Evolutionary conservation across 2,113 vertebrate genomes (phyloP).

Genomic region (Lethenteron camtschaticum): DNA sequence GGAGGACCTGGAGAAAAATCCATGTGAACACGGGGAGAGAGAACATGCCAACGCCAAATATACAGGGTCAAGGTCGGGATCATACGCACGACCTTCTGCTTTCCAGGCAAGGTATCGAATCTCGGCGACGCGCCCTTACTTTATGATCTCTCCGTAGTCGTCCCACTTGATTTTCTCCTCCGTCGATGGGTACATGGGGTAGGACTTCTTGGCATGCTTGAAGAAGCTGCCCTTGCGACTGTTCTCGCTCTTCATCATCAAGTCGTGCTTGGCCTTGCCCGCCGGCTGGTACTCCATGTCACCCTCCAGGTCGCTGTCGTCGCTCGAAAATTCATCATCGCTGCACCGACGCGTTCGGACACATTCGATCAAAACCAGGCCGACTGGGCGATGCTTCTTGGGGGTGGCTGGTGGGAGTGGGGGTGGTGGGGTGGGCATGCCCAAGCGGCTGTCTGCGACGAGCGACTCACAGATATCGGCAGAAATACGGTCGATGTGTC

Average conservation of each 20-base stretch:
- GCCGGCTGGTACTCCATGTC: constrained; percentile 60
- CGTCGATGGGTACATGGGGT: constrained; percentile 84
- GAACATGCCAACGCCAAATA: too few species aligned
- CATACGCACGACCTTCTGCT: too few species aligned
- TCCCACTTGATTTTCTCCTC: constrained; percentile 97
- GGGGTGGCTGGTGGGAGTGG: too few species aligned
- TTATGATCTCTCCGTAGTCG: constrained; percentile 94
- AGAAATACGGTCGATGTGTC: too few species aligned
- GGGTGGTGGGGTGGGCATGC: too few species aligned
- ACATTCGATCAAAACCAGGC: too few species aligned
- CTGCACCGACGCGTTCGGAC: neutral
- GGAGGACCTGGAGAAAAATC: too few species aligned
- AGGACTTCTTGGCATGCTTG: constrained; percentile 94
- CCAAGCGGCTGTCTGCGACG: too few species aligned
- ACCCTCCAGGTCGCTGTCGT: constrained; percentile 81
- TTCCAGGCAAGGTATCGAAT: neutral
- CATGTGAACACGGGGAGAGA: too few species aligned
- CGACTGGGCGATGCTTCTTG: too few species aligned
- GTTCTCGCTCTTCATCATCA: constrained; percentile 97
- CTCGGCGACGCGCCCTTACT: constrained; percentile 26
- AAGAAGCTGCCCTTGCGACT: constrained; percentile 90
- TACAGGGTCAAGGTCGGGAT: too few species aligned
- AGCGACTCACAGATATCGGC: too few species aligned
- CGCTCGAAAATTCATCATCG: constrained; percentile 24
- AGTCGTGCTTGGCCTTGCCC: constrained; percentile 74